Percentiles rank a stretch among this genome's conserved stretches.
Conservation (phyloP, 2,113 vertebrate genomes). For the Miniopterus natalensis region DNA sequence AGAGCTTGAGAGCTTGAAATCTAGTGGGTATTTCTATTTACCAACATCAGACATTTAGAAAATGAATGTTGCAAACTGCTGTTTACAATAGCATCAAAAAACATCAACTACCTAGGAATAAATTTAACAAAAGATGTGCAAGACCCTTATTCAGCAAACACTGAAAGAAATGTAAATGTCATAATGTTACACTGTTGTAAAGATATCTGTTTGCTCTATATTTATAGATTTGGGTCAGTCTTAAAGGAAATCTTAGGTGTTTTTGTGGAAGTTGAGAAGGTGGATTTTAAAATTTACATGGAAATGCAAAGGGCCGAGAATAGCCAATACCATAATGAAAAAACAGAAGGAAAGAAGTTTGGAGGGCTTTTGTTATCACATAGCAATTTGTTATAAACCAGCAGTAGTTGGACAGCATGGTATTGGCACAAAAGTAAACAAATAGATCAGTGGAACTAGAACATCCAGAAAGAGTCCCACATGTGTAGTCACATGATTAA, state of each 20-base stretch:
- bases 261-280: slow-evolving; percentile 45
- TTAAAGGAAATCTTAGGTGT: slow-evolving; percentile 27
- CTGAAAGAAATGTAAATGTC: background rate
- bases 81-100: background rate
- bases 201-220: slow-evolving; percentile 13
- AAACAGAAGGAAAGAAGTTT: background rate
- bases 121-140: background rate
- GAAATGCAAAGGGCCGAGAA: background rate
- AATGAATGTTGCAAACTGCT: background rate
- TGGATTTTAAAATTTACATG: slow-evolving; percentile 50
- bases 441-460: background rate
- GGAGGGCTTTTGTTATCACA: background rate
- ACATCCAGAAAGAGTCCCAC: background rate
- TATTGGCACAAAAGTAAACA: background rate
- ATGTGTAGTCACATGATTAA: background rate
- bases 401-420: background rate
- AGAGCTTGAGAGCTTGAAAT: background rate
- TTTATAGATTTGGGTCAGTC: slow-evolving; percentile 45
- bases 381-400: background rate
- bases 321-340: background rate
- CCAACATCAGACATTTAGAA: background rate
- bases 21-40: background rate
- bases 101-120: background rate
- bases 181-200: background rate
- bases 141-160: background rate